Percentiles rank a stretch among this genome's conserved stretches.
phyloP scores from a whole-genome alignment of 2,888 invertebrate genomes.

The Stegophylla sp. region DNA sequence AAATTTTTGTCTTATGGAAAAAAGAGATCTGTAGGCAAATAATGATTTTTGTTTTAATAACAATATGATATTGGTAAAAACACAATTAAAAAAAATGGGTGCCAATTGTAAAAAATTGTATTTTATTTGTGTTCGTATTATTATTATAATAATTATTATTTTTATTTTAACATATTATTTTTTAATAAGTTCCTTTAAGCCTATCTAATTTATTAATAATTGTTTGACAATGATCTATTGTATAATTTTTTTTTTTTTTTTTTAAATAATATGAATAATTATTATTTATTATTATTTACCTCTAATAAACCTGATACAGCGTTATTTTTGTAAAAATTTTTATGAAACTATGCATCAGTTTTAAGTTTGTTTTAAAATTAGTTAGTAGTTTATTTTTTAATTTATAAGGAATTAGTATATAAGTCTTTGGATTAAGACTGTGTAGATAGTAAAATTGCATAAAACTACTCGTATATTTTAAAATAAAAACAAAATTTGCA shows the following conservation, averaged over 20 bases:
- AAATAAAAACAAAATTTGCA: slow-evolving; percentile 3
- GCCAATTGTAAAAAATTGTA: slow-evolving; percentile 20
- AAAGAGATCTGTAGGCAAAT: no score
- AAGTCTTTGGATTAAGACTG: slow-evolving; percentile 47
- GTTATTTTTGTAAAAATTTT: slow-evolving; percentile 40
- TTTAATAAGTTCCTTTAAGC: slow-evolving; percentile 53
- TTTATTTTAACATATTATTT: slow-evolving; percentile 34
- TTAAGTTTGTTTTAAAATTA: slow-evolving; percentile 47
- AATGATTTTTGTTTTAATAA: background rate
- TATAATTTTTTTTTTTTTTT: slow-evolving; percentile 4
- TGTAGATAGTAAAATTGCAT: slow-evolving; percentile 19
- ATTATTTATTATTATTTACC: background rate
- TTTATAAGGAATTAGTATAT: slow-evolving; percentile 26
- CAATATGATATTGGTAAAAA: background rate
- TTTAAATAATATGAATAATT: slow-evolving; percentile 6
- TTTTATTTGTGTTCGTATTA: slow-evolving; percentile 44
- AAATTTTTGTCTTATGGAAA: no score
- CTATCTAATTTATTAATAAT: slow-evolving; percentile 40
- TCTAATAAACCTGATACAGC: slow-evolving; percentile 28
- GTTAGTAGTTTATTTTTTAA: slow-evolving; percentile 19
- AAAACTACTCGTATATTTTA: slow-evolving; percentile 8
- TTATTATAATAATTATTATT: slow-evolving; percentile 4
- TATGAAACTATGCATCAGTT: slow-evolving; percentile 25
- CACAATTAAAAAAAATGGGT: background rate
- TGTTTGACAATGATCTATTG: slow-evolving; percentile 23